A percentile compares a stretch with the other conserved stretches of the same genome.
Conservation (phyloP, 2,888 invertebrate genomes). For the Dysmachus trigonus region DNA sequence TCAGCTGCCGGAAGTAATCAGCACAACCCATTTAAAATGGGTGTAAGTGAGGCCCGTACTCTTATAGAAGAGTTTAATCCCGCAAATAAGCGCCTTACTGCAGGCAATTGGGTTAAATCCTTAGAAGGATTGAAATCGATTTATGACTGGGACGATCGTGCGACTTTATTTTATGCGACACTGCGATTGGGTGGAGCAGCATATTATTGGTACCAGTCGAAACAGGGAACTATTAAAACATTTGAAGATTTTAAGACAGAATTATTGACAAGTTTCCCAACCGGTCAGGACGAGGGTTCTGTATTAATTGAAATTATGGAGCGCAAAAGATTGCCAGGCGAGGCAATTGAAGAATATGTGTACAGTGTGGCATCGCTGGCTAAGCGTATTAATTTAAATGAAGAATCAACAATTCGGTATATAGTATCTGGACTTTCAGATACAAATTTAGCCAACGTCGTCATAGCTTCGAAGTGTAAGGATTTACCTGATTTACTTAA, state of each 20-base stretch:
- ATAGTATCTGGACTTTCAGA: slow-evolving; percentile 7
- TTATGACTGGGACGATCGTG: background rate
- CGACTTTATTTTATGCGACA: slow-evolving; percentile 49
- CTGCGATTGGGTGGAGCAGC: slow-evolving; percentile 51
- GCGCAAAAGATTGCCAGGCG: background rate
- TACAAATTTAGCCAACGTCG: background rate
- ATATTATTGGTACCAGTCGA: slow-evolving; percentile 51
- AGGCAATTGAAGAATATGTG: background rate
- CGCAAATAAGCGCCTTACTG: background rate
- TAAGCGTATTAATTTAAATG: background rate
- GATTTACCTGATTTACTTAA: background rate
- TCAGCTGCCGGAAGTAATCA: background rate
- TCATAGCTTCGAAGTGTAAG: background rate
- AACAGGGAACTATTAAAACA: slow-evolving; percentile 47
- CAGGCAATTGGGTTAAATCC: background rate
- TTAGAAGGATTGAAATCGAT: background rate
- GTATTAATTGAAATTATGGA: background rate
- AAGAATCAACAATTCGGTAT: background rate
- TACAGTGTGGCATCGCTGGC: background rate
- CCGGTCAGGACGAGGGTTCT: background rate
- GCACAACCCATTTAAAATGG: background rate
- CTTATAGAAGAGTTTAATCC: background rate
- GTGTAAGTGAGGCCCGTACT: background rate
- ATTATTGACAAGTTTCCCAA: slow-evolving; percentile 44
- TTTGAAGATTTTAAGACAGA: slow-evolving; percentile 52